These are phyloP conservation scores for Ferdinandea cuprea DNA, from an alignment of 2,888 invertebrate genomes.

Conservation along the genomic window DNA sequence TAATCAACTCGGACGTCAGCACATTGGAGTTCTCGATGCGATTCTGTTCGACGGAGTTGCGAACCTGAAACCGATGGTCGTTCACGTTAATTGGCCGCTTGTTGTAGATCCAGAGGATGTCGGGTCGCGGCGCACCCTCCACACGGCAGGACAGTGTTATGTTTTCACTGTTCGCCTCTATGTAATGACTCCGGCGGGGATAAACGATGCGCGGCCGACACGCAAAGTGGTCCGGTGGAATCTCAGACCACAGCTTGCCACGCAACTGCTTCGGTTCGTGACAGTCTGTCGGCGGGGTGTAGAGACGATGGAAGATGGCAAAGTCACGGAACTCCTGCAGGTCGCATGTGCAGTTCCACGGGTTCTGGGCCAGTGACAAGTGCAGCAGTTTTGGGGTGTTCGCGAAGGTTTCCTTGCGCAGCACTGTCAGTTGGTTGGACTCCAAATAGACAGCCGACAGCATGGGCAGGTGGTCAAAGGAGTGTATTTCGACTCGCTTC, in stretches of 20 bases:
- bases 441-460: slow-evolving; percentile 88
- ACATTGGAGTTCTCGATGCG: slow-evolving; percentile 74
- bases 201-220: slow-evolving; percentile 90
- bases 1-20: slow-evolving; percentile 85
- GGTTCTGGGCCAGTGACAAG: slow-evolving; percentile 90
- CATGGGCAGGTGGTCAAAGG: slow-evolving; percentile 88
- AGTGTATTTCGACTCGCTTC: slow-evolving; percentile 87
- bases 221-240: slow-evolving; percentile 90
- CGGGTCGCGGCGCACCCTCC: slow-evolving; percentile 87
- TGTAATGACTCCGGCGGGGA: slow-evolving; percentile 84
- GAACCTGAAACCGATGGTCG: slow-evolving; percentile 79
- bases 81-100: slow-evolving; percentile 79
- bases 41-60: slow-evolving; percentile 79
- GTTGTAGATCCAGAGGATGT: slow-evolving; percentile 87
- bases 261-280: slow-evolving; percentile 87
- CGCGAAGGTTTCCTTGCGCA: slow-evolving; percentile 87
- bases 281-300: slow-evolving; percentile 90
- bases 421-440: slow-evolving; percentile 88
- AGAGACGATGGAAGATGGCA: slow-evolving; percentile 88
- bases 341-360: slow-evolving; percentile 95
- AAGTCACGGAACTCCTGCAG: slow-evolving; percentile 91
- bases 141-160: slow-evolving; percentile 89
- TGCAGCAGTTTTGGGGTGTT: slow-evolving; percentile 88
- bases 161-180: slow-evolving; percentile 87
- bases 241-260: slow-evolving; percentile 89